Evolutionary conservation across 2,113 vertebrate species (phyloP).

Genomic region (Misgurnus mizolepis): DNA sequence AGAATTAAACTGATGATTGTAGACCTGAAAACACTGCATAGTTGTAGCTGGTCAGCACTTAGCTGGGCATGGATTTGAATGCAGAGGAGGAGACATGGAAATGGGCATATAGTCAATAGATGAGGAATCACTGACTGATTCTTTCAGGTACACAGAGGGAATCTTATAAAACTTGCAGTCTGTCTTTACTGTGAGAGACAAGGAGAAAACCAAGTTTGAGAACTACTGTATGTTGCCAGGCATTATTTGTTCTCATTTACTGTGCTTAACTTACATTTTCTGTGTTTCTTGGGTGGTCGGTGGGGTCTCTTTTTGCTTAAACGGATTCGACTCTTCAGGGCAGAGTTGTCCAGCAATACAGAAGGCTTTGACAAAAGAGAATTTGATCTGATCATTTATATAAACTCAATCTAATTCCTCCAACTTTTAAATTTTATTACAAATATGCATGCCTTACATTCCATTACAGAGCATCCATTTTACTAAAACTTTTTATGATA

Average conservation of each 20-base stretch:
- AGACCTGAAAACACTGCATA: no score
- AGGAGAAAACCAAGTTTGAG: background rate
- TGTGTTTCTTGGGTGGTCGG: slow-evolving; percentile 31
- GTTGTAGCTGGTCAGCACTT: background rate
- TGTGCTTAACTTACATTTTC: slow-evolving; percentile 19
- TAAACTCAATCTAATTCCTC: no score
- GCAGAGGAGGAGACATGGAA: background rate
- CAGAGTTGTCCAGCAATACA: slow-evolving; percentile 50
- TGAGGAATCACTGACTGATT: background rate
- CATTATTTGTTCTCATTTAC: background rate
- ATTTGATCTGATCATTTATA: background rate
- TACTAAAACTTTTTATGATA: no score
- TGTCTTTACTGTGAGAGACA: background rate
- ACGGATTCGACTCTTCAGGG: slow-evolving; percentile 43
- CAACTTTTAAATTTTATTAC: no score
- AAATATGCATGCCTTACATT: no score
- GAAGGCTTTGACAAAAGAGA: slow-evolving; percentile 31
- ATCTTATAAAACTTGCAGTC: slow-evolving; percentile 12
- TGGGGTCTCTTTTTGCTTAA: slow-evolving; percentile 51
- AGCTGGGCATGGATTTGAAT: background rate
- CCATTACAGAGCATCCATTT: no score
- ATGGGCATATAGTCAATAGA: background rate
- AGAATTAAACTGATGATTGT: no score
- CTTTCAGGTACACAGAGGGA: background rate
- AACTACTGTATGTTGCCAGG: background rate